Evolutionary conservation across 2,797 vertebrate genomes (phyloP).

Genomic region (Tamandua tetradactyla): DNA sequence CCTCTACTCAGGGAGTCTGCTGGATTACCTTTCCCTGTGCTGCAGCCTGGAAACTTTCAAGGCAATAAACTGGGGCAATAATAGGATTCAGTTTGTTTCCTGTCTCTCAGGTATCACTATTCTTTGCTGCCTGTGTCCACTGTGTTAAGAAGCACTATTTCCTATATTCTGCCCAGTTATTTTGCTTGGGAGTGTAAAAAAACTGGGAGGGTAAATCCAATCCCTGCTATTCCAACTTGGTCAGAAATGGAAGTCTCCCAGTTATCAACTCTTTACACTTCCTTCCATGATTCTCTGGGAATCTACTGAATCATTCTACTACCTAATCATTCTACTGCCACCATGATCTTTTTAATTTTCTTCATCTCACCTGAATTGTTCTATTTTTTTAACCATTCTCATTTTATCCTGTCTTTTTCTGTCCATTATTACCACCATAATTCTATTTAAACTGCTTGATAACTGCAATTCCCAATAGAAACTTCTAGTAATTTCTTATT

Average conservation of each 20-base stretch:
- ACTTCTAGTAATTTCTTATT: slow-evolving; percentile 9
- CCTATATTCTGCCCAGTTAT: neutral
- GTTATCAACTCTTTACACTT: neutral
- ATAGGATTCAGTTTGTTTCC: neutral
- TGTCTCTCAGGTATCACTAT: neutral
- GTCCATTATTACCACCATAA: neutral
- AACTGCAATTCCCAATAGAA: neutral
- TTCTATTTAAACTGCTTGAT: neutral
- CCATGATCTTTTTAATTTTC: neutral
- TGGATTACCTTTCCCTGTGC: neutral
- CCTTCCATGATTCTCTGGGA: neutral
- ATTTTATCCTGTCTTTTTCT: neutral
- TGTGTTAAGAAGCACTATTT: neutral
- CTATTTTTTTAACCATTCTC: neutral
- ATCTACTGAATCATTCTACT: no score
- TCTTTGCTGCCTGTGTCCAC: neutral
- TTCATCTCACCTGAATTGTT: neutral
- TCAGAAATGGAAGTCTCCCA: neutral
- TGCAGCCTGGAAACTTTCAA: neutral
- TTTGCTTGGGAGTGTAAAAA: no score
- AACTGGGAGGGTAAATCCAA: neutral
- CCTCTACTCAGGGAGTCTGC: neutral
- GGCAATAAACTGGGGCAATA: neutral
- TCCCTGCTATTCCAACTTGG: neutral
- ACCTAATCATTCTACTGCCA: neutral